These are phyloP conservation scores for Dicerorhinus sumatrensis DNA, from an alignment of 2,113 vertebrate species.

Conservation along the genomic window DNA sequence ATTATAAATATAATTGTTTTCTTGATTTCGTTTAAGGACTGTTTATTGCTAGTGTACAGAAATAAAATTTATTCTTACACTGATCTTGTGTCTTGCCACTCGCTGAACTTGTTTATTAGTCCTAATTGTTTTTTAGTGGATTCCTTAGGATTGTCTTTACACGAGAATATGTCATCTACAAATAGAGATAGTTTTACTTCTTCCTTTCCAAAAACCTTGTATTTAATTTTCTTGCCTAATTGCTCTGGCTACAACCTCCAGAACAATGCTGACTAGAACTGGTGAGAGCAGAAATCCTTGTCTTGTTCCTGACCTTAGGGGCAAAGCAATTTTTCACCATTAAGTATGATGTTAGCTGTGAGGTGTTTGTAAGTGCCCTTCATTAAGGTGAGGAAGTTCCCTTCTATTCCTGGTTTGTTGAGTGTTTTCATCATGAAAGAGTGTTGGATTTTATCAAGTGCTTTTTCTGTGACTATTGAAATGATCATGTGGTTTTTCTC, in stretches of 20 bases:
- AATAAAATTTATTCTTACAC: neutral
- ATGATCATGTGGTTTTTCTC: neutral
- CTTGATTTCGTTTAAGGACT: neutral
- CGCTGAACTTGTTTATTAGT: neutral
- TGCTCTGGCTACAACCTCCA: neutral
- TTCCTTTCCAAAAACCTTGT: neutral
- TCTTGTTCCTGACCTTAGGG: neutral
- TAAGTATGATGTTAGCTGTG: neutral
- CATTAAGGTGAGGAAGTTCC: neutral
- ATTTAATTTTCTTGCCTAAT: conserved; percentile 10
- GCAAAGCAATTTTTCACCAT: neutral
- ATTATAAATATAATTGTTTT: neutral
- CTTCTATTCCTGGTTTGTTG: neutral
- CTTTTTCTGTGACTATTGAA: neutral
- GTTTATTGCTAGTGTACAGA: neutral
- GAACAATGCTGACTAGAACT: neutral
- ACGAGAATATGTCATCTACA: neutral
- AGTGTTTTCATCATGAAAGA: neutral
- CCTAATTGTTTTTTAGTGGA: neutral
- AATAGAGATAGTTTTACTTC: neutral
- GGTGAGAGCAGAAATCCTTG: neutral
- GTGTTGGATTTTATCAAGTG: neutral
- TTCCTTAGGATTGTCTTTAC: neutral
- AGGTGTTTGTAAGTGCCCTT: neutral
- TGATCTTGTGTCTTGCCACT: neutral